These are phyloP conservation scores for Chamaetylas fuelleborni DNA, from an alignment of 2,113 vertebrate species.

Conservation along the genomic window DNA sequence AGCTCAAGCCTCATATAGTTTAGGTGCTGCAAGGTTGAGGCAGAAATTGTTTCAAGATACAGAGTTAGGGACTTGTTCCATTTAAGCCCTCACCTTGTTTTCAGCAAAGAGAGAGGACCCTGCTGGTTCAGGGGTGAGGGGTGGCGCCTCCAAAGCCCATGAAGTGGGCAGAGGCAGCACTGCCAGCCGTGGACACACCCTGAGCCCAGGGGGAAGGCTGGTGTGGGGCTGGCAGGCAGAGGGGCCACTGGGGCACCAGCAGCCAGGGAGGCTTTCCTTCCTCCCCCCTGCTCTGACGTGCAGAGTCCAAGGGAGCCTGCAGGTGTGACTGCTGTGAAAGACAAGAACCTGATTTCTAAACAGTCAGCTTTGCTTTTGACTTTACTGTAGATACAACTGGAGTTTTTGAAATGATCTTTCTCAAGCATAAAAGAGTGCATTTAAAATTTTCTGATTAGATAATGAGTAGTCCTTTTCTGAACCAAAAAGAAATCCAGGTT, in stretches of 20 bases:
- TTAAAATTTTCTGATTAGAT: slow-evolving; percentile 30
- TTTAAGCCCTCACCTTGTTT: not conserved
- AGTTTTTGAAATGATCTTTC: not conserved
- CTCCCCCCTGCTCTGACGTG: not conserved
- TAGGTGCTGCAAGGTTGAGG: not conserved
- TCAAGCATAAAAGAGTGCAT: not conserved
- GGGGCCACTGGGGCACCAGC: too few species aligned
- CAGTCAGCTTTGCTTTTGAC: not conserved
- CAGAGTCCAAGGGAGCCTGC: not conserved
- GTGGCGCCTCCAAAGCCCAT: accelerated
- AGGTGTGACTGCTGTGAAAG: not conserved
- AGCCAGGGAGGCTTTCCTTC: not conserved
- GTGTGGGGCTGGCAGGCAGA: too few species aligned
- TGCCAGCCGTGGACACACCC: not conserved
- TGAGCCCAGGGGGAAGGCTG: not conserved
- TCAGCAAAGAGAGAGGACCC: not conserved
- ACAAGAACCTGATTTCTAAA: not conserved
- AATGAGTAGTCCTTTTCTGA: slow-evolving; percentile 23
- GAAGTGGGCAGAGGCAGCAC: not conserved
- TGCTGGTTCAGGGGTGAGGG: accelerated
- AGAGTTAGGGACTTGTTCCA: not conserved
- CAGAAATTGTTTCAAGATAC: not conserved
- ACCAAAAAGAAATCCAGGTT: slow-evolving; percentile 31
- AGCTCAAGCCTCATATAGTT: not conserved
- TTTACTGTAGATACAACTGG: not conserved